Percentiles rank a stretch among this genome's conserved stretches.
These are phyloP conservation scores for Porites rus DNA, from an alignment of 92 coral and sea anemone genomes.

Conservation along the genomic window DNA sequence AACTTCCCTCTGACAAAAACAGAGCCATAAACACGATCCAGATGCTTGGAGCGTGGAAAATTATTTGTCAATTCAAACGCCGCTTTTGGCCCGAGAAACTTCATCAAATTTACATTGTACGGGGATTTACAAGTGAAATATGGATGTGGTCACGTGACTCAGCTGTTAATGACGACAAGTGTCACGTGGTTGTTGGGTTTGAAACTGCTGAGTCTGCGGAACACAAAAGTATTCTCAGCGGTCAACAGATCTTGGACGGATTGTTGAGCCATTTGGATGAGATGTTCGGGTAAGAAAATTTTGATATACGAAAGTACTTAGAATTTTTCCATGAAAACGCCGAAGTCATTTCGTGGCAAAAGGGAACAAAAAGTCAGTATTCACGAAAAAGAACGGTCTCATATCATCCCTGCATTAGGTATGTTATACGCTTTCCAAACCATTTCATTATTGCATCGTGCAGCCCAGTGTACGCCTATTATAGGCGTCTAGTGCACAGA, in stretches of 20 bases:
- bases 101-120: conserved; percentile 4
- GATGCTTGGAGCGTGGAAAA: conserved; percentile 83
- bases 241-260: conserved; percentile 61
- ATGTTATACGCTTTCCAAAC: too few species aligned
- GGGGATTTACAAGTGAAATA: conserved; percentile 63
- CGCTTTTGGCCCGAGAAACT: conserved; percentile 84
- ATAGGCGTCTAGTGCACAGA: too few species aligned
- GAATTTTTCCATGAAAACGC: too few species aligned
- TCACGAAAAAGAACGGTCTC: too few species aligned
- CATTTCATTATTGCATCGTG: too few species aligned
- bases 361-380: too few species aligned
- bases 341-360: too few species aligned
- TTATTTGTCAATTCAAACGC: conserved; percentile 79
- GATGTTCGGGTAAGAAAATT: conserved; percentile 79
- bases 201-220: conserved; percentile 82
- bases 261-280: conserved; percentile 79
- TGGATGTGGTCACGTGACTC: conserved; percentile 87
- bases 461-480: too few species aligned
- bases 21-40: conserved; percentile 77
- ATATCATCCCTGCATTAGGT: too few species aligned
- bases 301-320: too few species aligned
- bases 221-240: conserved; percentile 68
- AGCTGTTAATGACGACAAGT: conserved; percentile 66
- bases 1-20: conserved; percentile 70
- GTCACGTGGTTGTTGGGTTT: conserved; percentile 90